Conservation (phyloP, 2,113 vertebrate species). For the Parus major region DNA sequence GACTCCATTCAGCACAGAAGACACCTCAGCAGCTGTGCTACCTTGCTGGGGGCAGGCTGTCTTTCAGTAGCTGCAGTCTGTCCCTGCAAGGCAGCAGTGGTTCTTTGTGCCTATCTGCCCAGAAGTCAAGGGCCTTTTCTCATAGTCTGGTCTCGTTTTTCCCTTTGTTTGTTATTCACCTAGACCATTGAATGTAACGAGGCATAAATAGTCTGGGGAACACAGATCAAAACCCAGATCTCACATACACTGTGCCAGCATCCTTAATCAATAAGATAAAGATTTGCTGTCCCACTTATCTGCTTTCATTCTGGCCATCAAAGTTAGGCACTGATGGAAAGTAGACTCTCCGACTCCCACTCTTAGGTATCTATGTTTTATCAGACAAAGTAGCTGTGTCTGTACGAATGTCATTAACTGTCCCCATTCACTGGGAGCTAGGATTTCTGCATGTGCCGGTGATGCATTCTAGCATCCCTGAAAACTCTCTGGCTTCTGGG, state of each 20-base stretch:
- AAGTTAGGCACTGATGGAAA: constrained; percentile 17
- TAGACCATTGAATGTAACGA: neutral
- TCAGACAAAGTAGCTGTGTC: neutral
- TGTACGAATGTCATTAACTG: neutral
- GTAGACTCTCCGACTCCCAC: constrained; percentile 13
- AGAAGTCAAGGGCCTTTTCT: neutral
- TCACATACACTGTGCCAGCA: fast-evolving
- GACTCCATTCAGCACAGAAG: neutral
- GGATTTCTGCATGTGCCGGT: neutral
- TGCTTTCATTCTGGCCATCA: constrained; percentile 13
- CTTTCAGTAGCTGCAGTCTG: neutral
- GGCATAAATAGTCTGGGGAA: neutral
- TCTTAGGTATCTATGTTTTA: neutral
- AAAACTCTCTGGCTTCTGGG: neutral
- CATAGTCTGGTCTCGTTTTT: neutral
- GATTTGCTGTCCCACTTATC: constrained; percentile 40
- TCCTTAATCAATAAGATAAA: constrained; percentile 51
- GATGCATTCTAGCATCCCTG: neutral
- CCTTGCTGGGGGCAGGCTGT: neutral
- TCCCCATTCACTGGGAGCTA: neutral
- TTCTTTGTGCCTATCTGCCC: neutral
- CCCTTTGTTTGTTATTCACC: neutral
- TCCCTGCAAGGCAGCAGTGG: neutral
- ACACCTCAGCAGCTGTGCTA: neutral
- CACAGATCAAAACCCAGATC: constrained; percentile 33